Percentiles rank a stretch among this genome's conserved stretches.
These are phyloP conservation scores for Drosophila fulvimacula DNA, from an alignment of 2,888 invertebrate species.

Conservation along the genomic window DNA sequence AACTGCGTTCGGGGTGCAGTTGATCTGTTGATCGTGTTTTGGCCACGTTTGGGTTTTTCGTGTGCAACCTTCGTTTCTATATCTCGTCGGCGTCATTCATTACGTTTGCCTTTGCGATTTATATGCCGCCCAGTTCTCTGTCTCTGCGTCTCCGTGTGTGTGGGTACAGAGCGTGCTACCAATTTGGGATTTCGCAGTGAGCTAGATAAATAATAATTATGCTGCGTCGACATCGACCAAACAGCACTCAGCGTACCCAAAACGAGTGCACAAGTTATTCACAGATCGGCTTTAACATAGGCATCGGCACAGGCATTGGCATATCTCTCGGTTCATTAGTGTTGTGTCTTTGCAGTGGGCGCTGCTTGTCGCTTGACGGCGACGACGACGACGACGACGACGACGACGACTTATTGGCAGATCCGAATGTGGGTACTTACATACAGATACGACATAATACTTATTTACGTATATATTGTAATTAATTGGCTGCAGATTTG, in stretches of 20 bases:
- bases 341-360: slow-evolving; percentile 71
- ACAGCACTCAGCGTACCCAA: slow-evolving; percentile 40
- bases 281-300: slow-evolving; percentile 53
- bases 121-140: slow-evolving; percentile 57
- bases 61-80: slow-evolving; percentile 72
- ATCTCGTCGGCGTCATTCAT: slow-evolving; percentile 73
- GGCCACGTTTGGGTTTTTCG: slow-evolving; percentile 42
- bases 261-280: slow-evolving; percentile 67
- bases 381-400: slow-evolving; percentile 39
- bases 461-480: slow-evolving; percentile 34
- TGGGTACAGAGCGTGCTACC: slow-evolving; percentile 74
- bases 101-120: slow-evolving; percentile 77
- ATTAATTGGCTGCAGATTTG: slow-evolving; percentile 72
- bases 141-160: slow-evolving; percentile 38
- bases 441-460: slow-evolving; percentile 18
- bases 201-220: slow-evolving; percentile 79
- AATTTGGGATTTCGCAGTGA: slow-evolving; percentile 70
- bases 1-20: slow-evolving; percentile 1
- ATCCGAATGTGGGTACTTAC: slow-evolving; percentile 56
- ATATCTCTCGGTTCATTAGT: slow-evolving; percentile 75
- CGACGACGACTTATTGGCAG: slow-evolving; percentile 68
- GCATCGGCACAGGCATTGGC: slow-evolving; percentile 65
- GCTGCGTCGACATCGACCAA: slow-evolving; percentile 62
- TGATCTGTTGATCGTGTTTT: slow-evolving; percentile 65
- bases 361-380: slow-evolving; percentile 35